phyloP scores from a whole-genome alignment of 2,797 vertebrate genomes.

The Diceros bicornis region DNA sequence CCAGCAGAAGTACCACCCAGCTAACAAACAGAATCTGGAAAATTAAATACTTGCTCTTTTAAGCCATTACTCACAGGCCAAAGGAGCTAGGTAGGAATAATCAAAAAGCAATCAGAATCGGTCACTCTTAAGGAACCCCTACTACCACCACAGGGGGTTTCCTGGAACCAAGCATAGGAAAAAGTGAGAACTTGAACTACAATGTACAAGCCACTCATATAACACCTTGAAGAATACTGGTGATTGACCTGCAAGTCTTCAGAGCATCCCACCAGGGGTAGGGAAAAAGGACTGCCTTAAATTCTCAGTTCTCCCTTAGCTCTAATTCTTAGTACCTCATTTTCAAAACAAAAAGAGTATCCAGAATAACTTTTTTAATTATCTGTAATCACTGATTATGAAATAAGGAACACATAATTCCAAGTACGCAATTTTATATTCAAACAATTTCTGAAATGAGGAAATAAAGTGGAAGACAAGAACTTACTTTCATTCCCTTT shows the following conservation, averaged over 20 bases:
- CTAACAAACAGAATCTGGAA: not conserved
- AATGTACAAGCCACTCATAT: not conserved
- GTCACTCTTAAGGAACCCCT: not conserved
- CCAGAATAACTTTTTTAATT: not conserved
- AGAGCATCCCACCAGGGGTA: not conserved
- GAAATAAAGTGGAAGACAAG: not conserved
- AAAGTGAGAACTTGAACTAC: not conserved
- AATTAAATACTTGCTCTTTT: not conserved
- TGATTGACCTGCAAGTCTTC: not conserved
- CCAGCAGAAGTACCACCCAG: not conserved
- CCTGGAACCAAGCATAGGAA: not conserved
- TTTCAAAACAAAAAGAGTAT: constrained; percentile 42
- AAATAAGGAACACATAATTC: constrained; percentile 43
- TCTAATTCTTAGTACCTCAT: not conserved
- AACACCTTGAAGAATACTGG: not conserved
- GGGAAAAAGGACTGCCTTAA: not conserved
- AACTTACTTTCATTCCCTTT: constrained; percentile 32
- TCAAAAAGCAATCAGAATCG: not conserved
- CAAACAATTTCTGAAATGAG: constrained; percentile 57
- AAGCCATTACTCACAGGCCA: not conserved
- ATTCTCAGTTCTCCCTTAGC: constrained; percentile 13
- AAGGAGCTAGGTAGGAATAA: not conserved
- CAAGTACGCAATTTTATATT: constrained; percentile 13
- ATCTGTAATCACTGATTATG: not conserved
- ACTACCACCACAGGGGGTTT: not conserved